Evolutionary conservation across 2,113 vertebrate species (phyloP).

Genomic region (Scolopax mira): DNA sequence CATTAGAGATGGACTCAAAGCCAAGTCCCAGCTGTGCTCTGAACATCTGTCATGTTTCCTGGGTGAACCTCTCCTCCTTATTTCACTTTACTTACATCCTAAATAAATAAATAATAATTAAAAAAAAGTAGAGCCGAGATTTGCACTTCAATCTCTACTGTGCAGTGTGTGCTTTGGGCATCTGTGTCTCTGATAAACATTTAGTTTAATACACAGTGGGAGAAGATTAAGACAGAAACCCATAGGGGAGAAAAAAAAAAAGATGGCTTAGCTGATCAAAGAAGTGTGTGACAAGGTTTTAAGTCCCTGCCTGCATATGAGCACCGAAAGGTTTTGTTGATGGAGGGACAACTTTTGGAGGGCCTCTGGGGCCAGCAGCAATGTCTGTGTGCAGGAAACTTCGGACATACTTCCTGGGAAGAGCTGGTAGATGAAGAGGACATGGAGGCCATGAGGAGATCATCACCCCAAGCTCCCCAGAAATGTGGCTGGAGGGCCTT

Average conservation of each 20-base stretch:
- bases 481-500: background rate
- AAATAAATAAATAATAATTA: background rate
- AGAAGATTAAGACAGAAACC: background rate
- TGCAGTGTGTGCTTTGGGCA: background rate
- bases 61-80: background rate
- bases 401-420: background rate
- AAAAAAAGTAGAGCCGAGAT: background rate
- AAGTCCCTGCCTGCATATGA: background rate
- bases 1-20: background rate
- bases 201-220: background rate
- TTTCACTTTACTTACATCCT: background rate
- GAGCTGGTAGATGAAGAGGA: background rate
- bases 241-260: background rate
- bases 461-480: background rate
- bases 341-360: background rate
- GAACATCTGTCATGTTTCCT: background rate
- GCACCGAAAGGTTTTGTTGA: background rate
- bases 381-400: fast-evolving
- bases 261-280: background rate
- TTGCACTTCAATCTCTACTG: background rate
- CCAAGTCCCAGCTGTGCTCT: background rate
- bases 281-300: background rate
- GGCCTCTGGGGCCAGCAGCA: background rate
- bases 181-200: background rate
- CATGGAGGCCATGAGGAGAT: background rate